Base-by-base conservation (phyloP, 2,113 vertebrate genomes). In the Erythrocebus patas region DNA sequence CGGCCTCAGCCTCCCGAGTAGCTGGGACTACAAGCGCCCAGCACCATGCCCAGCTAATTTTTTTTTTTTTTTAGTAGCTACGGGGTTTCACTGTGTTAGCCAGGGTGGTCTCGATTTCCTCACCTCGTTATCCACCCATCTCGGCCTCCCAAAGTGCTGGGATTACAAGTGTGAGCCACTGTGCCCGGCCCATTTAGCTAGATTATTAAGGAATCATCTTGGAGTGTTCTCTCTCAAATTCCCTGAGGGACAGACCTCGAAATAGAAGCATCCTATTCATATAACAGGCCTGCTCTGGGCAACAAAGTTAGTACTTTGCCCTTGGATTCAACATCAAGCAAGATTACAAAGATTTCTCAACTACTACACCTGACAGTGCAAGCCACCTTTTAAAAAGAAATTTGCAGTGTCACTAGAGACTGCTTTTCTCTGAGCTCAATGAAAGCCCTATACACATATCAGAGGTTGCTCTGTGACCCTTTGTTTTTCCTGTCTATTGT, bases 251-350 rank as follows among this genome's bases (percentile, higher is more conserved):
- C 22, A 75, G 8, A 95, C 7, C 13, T 84, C 84, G 50, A 97
- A 95, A 93, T 48, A 89, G 89, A 96, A 95, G 2, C 23, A 45
- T 96, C 20, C 55, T 83, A 0, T 78, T 96, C 91, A 87, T 14
- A 17, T 80, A 93, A 96, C 17, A 94, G 52, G 59, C 55, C n/a
- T 83, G 23, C 43, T 96, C 52, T 81, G 40, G 64, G 45, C 76
- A 92, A 66, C 3, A 5, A 59, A 87, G 76, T 43, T 38, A 17
- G 17, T 59, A 45, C 43, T 89, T 81, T 96, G 68, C 75, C 93
- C 70, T 97, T 96, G 48, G 23, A 89, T 94, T 93, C 20, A 93
- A 96, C 83, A 98, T 88, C 79, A 97, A 97, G 96, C 17, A 86
- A 96, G 57, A 97, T 97, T 96, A 95, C 76, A 83, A 13, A 95